Evolutionary conservation across 64 coral and sea anemone genomes (phyloP).

Genomic region (Montipora sp.): DNA sequence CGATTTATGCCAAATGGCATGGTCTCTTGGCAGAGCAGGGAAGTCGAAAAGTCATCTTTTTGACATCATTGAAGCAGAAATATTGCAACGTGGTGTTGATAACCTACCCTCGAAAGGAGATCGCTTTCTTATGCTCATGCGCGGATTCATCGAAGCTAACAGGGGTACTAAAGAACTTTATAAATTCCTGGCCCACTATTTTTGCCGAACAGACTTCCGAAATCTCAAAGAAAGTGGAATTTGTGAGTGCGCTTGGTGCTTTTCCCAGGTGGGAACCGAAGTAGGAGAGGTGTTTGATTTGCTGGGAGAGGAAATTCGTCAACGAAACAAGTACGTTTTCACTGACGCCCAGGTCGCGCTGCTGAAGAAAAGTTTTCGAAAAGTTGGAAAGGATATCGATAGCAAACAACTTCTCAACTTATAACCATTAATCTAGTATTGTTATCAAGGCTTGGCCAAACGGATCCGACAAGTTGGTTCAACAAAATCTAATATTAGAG

Average conservation of each 20-base stretch:
- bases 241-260: conserved; percentile 11
- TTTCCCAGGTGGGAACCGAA: neutral
- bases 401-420: conserved; percentile 5
- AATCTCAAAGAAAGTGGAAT: conserved; percentile 9
- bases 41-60: conserved; percentile 20
- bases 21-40: conserved; percentile 19
- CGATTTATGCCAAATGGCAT: conserved; percentile 39
- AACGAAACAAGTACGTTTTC: conserved; percentile 15
- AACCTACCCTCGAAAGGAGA: neutral
- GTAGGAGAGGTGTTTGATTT: neutral
- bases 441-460: neutral
- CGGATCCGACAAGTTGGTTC: too few relatives aligned
- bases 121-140: conserved; percentile 7
- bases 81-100: neutral
- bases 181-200: neutral
- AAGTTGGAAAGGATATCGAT: conserved; percentile 13
- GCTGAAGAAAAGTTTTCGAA: conserved; percentile 2
- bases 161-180: conserved; percentile 13
- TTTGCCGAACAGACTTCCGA: conserved; percentile 7
- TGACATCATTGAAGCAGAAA: conserved; percentile 14
- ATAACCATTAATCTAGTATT: neutral
- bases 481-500: too few relatives aligned
- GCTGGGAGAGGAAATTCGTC: conserved; percentile 24
- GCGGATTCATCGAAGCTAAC: conserved; percentile 28
- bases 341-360: neutral